Evolutionary conservation across 2,113 vertebrate genomes (phyloP), one percentile per base, ranked within the genome.

Genomic region (Hyla sarda): DNA sequence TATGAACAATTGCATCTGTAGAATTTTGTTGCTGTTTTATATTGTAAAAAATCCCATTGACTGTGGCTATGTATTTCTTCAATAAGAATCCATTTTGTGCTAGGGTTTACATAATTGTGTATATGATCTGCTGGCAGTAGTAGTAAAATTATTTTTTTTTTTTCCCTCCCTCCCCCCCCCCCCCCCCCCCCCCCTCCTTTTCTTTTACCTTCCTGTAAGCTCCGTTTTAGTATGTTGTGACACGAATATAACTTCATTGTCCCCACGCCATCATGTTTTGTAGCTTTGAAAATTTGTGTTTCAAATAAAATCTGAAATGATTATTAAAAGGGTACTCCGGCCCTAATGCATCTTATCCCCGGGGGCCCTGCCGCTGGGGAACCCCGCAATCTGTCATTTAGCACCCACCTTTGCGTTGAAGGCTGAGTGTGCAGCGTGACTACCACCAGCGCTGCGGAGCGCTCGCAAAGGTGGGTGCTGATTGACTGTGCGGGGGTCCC

Each of bases 221-320:
- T 65, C 28, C 62, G 93, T 95, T 95, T 94, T 94, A 95, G 92
- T 92, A 93, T 92, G 90, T 95, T 95, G 93, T 71, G 67, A 41
- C 8, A 37, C 34, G 37, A 71, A 19, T 71, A 37, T 96, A 92
- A 94, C 91, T 91, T 48, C 48, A 77, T 92, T 93, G 93, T 95
- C 91, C 91, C 82, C 89, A 90, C 78, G 23, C 1, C 45, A 23
- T 82, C 89, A 87, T 88, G 95, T 95, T 95, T 95, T 95, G 94
- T 96, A 95, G 94, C 93, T 95, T 95, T 95, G 93, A 94, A 91
- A 93, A 91, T 93, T 95, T 94, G 90, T 93, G 93, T 92, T 95
- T 94, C 95, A 96, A 96, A 96, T 95, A 96, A 96, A 96, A 95
- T 94, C 91, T 94, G 89, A 93, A 94, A 88, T 93, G 91, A 94